Evolutionary conservation across 2,888 invertebrate species (phyloP), one percentile per base, ranked within the genome.

Genomic region (Aleiodes testaceus): DNA sequence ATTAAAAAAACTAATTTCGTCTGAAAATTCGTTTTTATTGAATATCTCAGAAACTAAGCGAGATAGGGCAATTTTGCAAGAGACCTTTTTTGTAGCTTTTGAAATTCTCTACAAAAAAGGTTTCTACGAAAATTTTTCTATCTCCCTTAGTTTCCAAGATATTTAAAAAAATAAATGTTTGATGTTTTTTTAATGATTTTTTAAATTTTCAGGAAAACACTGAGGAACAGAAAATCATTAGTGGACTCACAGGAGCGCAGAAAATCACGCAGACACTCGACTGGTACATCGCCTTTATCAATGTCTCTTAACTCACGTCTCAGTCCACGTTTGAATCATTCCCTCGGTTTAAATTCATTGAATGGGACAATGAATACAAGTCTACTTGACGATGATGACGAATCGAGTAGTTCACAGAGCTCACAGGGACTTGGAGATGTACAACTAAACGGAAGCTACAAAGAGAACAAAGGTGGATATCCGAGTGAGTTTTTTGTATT

Each of bases 181-280:
- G 5, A 26, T 26, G 26, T 26, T 26, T 26, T 5, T 26, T 47
- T 69, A 53, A 42, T 45, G 14, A 49, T 73, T 61, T 69, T 71
- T 7, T 68, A 45, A 65, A 30, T 71, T 74, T 55, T 91, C 75
- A 91, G 95, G 78, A 94, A 93, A 87, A 94, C 94, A 1, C 90
- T 95, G 52, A 90, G 94, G 69, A 92, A 91, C 83, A 89, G 93
- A 64, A 92, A 92, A 79, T 90, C 90, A 7, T 89, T 91, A 69
- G 88, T 88, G 52, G 91, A 92, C 80, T 89, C 91, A 12, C 88
- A 90, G 53, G 95, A 94, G 79, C 89, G 94, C 68, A 90, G 97
- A 76, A 96, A 95, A 87, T 96, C 96, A 49, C 89, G 94, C 59
- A 89, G 94, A 74, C 93, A 94, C 87, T 93, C 93, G 69, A 92